These are phyloP conservation scores for Tetragnatha montana DNA, from an alignment of 2,888 invertebrate species.

Conservation along the genomic window DNA sequence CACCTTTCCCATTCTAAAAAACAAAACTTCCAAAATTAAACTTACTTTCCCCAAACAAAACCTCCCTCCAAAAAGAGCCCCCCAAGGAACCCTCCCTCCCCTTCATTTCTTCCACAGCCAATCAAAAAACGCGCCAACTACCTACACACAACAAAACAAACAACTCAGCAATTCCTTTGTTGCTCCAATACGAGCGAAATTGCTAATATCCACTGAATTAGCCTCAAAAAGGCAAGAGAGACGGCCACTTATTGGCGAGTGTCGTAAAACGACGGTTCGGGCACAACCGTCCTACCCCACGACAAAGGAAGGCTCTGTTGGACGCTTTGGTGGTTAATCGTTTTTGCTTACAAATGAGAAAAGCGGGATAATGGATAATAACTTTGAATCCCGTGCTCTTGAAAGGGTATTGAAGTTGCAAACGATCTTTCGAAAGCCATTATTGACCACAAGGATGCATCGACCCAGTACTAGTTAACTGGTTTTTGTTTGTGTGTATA, in stretches of 20 bases:
- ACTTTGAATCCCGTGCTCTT: not conserved
- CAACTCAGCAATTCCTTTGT: not conserved
- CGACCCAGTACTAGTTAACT: too few relatives aligned
- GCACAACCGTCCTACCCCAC: not conserved
- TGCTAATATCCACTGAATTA: not conserved
- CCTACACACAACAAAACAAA: not conserved
- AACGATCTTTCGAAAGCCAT: not conserved
- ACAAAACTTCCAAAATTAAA: too few relatives aligned
- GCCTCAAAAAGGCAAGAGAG: not conserved
- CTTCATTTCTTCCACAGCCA: too few relatives aligned
- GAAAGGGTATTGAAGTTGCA: not conserved
- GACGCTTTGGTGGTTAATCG: constrained; percentile 5
- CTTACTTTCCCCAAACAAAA: too few relatives aligned
- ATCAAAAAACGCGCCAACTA: too few relatives aligned
- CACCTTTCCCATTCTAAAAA: too few relatives aligned
- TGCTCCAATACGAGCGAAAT: not conserved
- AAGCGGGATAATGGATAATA: not conserved
- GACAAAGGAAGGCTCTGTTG: not conserved
- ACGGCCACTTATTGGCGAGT: not conserved
- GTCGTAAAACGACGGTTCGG: not conserved
- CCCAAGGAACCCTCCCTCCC: too few relatives aligned
- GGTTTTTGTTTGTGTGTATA: too few relatives aligned
- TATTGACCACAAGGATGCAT: not conserved
- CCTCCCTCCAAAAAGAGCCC: too few relatives aligned
- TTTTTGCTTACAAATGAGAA: constrained; percentile 12